These are phyloP conservation scores for Anguilla megastoma DNA, from an alignment of 2,797 vertebrate species.

Conservation along the genomic window DNA sequence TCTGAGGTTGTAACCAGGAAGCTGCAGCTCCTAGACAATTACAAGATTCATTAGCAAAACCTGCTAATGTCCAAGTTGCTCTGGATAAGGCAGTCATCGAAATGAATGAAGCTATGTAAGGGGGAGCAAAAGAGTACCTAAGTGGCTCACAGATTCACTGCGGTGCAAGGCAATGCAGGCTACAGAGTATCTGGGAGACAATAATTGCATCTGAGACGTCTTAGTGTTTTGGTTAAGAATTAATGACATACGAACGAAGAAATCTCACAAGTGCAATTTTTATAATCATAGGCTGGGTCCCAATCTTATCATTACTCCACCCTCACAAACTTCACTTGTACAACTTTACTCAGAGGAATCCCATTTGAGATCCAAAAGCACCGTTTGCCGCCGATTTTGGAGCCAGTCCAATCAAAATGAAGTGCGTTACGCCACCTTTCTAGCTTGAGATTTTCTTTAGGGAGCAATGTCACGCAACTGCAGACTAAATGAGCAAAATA, in stretches of 20 bases:
- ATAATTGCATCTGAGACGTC: neutral
- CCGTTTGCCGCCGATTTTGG: neutral
- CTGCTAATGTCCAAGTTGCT: neutral
- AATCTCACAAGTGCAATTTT: neutral
- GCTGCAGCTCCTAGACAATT: neutral
- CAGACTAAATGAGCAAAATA: neutral
- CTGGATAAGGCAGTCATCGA: neutral
- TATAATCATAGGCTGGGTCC: neutral
- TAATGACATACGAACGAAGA: neutral
- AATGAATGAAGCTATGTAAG: neutral
- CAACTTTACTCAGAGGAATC: neutral
- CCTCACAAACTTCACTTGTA: neutral
- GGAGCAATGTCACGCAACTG: neutral
- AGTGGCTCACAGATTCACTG: neutral
- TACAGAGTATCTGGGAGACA: neutral
- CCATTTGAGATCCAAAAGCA: neutral
- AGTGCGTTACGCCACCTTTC: neutral
- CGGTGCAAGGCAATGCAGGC: too few species aligned
- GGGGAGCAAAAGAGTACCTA: neutral
- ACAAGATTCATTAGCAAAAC: neutral
- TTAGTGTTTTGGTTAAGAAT: neutral
- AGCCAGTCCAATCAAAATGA: neutral
- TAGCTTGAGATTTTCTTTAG: neutral
- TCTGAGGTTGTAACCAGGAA: neutral
- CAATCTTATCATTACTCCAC: neutral